Conservation (phyloP, 2,888 invertebrate genomes). For the Lysandra coridon region DNA sequence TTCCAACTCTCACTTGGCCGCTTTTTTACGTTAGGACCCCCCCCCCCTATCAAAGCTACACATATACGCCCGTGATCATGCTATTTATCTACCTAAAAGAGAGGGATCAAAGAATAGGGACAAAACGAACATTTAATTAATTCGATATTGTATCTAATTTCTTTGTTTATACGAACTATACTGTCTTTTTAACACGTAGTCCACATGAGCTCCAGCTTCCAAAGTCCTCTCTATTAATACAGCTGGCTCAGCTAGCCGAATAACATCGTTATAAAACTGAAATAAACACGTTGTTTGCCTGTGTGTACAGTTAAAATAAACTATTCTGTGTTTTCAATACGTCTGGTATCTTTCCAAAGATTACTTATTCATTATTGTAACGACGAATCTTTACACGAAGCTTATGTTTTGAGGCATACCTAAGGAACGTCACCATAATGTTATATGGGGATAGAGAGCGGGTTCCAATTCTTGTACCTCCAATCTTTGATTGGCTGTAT, state of each 20-base stretch:
- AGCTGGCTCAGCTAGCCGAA: constrained; percentile 1
- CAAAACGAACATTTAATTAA: no score
- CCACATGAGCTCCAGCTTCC: not conserved
- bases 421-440: no score
- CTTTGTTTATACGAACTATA: not conserved
- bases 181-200: not conserved
- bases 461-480: not conserved
- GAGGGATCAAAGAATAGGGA: no score
- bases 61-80: no score
- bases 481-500: not conserved
- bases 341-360: not conserved
- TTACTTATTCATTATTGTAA: not conserved
- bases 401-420: no score
- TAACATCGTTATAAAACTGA: constrained; percentile 21
- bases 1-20: no score
- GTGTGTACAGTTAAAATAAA: constrained; percentile 9
- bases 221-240: constrained; percentile 21
- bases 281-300: not conserved
- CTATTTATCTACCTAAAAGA: no score
- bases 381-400: no score
- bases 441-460: no score
- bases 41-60: no score
- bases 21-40: no score
- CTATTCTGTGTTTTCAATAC: not conserved
- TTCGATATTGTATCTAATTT: not conserved